Evolutionary conservation across 2,888 invertebrate species (phyloP).

Genomic region (Drosophila longiperda): DNA sequence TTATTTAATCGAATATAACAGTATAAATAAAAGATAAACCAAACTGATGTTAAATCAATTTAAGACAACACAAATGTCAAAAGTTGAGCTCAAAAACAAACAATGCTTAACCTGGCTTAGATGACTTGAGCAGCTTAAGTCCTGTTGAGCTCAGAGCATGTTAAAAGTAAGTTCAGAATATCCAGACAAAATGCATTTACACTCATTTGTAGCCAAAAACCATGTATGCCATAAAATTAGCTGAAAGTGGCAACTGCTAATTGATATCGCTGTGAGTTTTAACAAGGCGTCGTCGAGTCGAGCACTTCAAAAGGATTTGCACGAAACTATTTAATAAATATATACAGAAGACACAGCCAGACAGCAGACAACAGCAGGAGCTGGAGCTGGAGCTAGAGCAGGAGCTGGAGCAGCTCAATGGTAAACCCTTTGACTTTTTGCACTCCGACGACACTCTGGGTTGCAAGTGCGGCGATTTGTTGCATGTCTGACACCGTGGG

Average conservation of each 20-base stretch:
- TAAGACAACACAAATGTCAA: background rate
- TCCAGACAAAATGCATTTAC: constrained; percentile 31
- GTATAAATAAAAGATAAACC: background rate
- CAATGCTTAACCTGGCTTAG: background rate
- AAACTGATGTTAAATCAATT: background rate
- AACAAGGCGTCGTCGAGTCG: constrained; percentile 46
- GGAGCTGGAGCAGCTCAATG: constrained; percentile 6
- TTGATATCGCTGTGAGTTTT: constrained; percentile 37
- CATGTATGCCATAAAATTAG: constrained; percentile 38
- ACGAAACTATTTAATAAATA: constrained; percentile 62
- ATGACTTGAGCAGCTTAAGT: constrained; percentile 1
- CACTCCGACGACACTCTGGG: constrained; percentile 29
- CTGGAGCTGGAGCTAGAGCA: constrained; percentile 2
- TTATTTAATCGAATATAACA: background rate
- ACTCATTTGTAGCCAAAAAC: constrained; percentile 34
- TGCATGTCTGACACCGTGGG: constrained; percentile 54
- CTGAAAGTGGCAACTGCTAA: constrained; percentile 34
- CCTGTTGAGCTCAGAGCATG: constrained; percentile 16
- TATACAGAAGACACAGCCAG: constrained; percentile 26
- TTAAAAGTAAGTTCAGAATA: background rate
- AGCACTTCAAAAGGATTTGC: constrained; percentile 63
- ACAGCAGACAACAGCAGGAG: background rate
- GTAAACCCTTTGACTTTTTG: constrained; percentile 61
- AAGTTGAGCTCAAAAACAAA: background rate
- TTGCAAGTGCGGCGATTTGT: constrained; percentile 57